phyloP scores from a whole-genome alignment of 1,140 invertebrate genomes.

The Cydia fagiglandana region DNA sequence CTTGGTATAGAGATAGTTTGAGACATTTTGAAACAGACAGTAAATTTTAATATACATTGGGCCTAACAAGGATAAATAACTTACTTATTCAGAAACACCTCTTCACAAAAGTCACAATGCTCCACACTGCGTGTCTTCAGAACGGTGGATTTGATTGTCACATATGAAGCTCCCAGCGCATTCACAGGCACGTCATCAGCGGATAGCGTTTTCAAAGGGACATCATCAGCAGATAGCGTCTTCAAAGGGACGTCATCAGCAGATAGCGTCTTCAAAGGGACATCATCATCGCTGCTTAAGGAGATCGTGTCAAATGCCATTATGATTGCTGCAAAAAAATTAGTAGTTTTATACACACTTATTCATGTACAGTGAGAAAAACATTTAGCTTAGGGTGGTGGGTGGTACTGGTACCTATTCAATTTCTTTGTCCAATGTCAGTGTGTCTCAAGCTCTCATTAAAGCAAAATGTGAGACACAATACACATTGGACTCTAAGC shows the following conservation, averaged over 20 bases:
- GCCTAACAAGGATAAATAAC: slow-evolving; percentile 13
- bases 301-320: not conserved
- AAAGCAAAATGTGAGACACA: no score
- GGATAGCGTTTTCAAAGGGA: not conserved
- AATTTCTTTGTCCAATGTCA: no score
- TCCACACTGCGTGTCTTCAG: slow-evolving; percentile 1
- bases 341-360: not conserved
- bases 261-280: not conserved
- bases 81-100: slow-evolving; percentile 18
- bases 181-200: not conserved
- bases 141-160: not conserved
- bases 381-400: no score
- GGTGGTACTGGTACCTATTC: no score
- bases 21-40: no score
- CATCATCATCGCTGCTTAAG: slow-evolving; percentile 15
- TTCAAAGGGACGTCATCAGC: not conserved
- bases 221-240: not conserved
- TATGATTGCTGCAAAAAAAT: not conserved
- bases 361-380: no score
- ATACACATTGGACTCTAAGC: no score
- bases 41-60: not conserved
- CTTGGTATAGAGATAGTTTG: no score
- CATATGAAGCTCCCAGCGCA: not conserved
- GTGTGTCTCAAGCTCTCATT: no score
- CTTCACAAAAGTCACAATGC: slow-evolving; percentile 21